Conservation (phyloP, 1,140 invertebrate genomes). For the Drosophila sproati region DNA sequence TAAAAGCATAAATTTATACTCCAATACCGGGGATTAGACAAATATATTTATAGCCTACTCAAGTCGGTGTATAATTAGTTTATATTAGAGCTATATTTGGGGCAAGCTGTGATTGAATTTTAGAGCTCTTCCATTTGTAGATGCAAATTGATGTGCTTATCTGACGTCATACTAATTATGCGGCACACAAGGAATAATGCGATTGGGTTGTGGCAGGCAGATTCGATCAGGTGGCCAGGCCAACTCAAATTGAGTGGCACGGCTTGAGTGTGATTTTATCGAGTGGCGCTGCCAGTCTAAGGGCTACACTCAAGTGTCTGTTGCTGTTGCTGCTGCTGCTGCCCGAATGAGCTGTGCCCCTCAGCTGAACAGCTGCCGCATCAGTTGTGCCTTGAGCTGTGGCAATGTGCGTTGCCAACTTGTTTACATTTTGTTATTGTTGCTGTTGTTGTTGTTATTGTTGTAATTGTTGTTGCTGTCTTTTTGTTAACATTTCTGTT, state of each 20-base stretch:
- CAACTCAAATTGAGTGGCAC: conserved; percentile 40
- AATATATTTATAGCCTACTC: background rate
- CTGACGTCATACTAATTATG: conserved; percentile 58
- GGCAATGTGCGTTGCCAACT: conserved; percentile 39
- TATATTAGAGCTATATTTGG: background rate
- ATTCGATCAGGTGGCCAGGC: conserved; percentile 20
- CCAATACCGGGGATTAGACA: background rate
- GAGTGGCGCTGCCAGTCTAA: conserved; percentile 11
- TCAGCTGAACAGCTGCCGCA: conserved; percentile 18
- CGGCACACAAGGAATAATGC: background rate
- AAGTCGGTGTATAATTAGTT: background rate
- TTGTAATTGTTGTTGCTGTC: conserved; percentile 8
- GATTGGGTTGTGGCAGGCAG: conserved; percentile 26
- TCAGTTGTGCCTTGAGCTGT: conserved; percentile 18
- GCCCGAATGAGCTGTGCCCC: conserved; percentile 21
- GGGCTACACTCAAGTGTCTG: conserved; percentile 41
- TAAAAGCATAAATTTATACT: too few relatives aligned
- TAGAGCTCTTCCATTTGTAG: background rate
- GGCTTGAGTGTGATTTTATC: conserved; percentile 8
- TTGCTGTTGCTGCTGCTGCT: background rate
- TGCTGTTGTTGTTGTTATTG: conserved; percentile 4
- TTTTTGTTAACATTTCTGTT: conserved; percentile 35
- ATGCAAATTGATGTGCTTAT: conserved; percentile 30
- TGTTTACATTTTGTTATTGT: conserved; percentile 44
- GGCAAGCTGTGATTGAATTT: background rate